Evolutionary conservation across 1,140 invertebrate genomes (phyloP).

Genomic region (Lepeophtheirus salmonis): DNA sequence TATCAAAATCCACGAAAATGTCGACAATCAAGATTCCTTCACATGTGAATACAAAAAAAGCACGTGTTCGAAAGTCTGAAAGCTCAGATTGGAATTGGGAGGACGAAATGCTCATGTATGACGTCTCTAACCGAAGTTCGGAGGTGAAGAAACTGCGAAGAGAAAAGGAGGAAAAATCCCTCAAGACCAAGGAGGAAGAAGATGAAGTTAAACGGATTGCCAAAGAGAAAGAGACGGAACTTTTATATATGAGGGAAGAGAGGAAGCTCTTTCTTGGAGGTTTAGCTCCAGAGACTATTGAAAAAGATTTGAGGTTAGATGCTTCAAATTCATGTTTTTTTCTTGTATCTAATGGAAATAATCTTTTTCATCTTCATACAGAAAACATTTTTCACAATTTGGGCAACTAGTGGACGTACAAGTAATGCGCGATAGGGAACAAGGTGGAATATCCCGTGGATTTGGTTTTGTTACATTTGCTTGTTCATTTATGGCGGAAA

Average conservation of each 20-base stretch:
- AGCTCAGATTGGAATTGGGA: conserved; percentile 14
- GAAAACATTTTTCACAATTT: conserved; percentile 2
- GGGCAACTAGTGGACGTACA: conserved; percentile 4
- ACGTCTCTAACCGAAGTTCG: not conserved
- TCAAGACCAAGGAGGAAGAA: not conserved
- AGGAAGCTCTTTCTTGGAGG: conserved; percentile 13
- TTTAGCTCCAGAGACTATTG: not conserved
- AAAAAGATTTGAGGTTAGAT: conserved; percentile 13
- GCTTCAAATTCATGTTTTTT: too few relatives aligned
- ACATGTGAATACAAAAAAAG: not conserved
- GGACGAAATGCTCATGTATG: conserved; percentile 16
- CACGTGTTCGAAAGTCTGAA: not conserved
- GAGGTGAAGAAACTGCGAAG: not conserved
- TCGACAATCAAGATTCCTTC: not conserved
- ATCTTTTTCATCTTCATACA: too few relatives aligned
- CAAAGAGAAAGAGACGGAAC: not conserved
- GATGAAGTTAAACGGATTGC: conserved; percentile 2
- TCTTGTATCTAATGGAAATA: too few relatives aligned
- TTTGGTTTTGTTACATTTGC: conserved; percentile 17
- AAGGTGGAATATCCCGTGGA: conserved; percentile 4
- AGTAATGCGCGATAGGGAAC: conserved; percentile 9
- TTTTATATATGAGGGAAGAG: conserved; percentile 2
- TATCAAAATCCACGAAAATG: too few relatives aligned
- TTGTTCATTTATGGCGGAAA: conserved; percentile 15
- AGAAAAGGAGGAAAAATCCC: not conserved